These are phyloP conservation scores for Malacoctenus gilli DNA, from an alignment of 2,797 vertebrate species.

Conservation along the genomic window DNA sequence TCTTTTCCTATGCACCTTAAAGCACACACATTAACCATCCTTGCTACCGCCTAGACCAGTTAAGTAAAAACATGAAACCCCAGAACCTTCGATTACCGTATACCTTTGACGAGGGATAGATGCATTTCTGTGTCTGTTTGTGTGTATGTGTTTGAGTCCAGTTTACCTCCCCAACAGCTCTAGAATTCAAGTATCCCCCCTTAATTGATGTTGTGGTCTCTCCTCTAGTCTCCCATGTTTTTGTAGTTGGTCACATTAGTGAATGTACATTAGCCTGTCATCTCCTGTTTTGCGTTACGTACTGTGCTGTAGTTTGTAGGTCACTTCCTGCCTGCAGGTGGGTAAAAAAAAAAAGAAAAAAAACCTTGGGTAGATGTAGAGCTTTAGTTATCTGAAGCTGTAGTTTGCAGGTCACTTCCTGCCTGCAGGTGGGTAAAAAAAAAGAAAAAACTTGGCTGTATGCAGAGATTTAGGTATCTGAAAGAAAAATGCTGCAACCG, in stretches of 20 bases:
- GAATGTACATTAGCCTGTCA: conserved; percentile 79
- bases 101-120: conserved; percentile 49
- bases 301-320: conserved; percentile 54
- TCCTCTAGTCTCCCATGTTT: conserved; percentile 84
- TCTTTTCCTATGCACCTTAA: conserved; percentile 94
- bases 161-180: conserved; percentile 16
- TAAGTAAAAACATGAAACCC: conserved; percentile 91
- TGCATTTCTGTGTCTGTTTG: conserved; percentile 42
- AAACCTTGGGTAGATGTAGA: too few species aligned
- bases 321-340: conserved; percentile 19
- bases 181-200: conserved; percentile 82
- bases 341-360: too few species aligned
- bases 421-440: conserved; percentile 5
- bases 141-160: conserved; percentile 12
- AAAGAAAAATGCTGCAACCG: too few species aligned
- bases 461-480: too few species aligned
- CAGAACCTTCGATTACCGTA: conserved; percentile 59
- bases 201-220: conserved; percentile 84
- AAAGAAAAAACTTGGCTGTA: too few species aligned
- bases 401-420: conserved; percentile 39
- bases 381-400: too few species aligned
- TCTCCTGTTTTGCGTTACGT: conserved; percentile 71
- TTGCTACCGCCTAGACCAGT: conserved; percentile 99
- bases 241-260: conserved; percentile 85
- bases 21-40: conserved; percentile 99